Conservation (phyloP, 1,140 invertebrate species). For the Carposina sasakii region DNA sequence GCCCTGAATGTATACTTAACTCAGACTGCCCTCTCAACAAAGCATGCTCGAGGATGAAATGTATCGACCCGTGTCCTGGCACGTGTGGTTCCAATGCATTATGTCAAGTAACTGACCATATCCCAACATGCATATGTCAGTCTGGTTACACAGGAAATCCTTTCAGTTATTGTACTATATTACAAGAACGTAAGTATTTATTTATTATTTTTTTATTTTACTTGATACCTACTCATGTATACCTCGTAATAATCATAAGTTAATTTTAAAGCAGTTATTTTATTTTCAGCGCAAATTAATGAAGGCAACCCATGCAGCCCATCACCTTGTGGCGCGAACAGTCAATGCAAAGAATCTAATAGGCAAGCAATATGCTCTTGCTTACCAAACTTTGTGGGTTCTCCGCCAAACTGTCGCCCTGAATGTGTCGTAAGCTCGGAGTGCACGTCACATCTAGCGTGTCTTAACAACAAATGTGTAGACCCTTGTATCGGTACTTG, state of each 20-base stretch:
- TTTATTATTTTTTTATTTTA: constrained; percentile 6
- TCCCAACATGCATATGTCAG: constrained; percentile 80
- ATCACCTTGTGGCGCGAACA: constrained; percentile 82
- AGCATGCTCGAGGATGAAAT: constrained; percentile 80
- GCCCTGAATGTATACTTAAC: constrained; percentile 78
- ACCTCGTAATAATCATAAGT: not conserved
- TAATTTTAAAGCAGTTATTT: not conserved
- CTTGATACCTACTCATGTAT: constrained; percentile 11
- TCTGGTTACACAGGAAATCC: constrained; percentile 82
- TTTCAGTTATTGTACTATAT: constrained; percentile 73
- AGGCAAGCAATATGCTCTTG: constrained; percentile 81
- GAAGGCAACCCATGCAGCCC: constrained; percentile 74
- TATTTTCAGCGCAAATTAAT: constrained; percentile 40
- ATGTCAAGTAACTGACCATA: constrained; percentile 82
- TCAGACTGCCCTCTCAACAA: constrained; percentile 80
- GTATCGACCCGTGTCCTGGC: constrained; percentile 82
- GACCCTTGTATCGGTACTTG: constrained; percentile 82
- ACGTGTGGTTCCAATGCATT: constrained; percentile 82
- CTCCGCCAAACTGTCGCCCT: constrained; percentile 81
- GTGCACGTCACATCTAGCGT: constrained; percentile 77
- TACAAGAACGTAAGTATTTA: constrained; percentile 73
- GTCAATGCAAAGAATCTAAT: constrained; percentile 79
- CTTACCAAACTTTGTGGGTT: constrained; percentile 78
- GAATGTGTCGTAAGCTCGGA: constrained; percentile 83
- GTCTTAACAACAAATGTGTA: constrained; percentile 77